Evolutionary conservation across 2,888 invertebrate species (phyloP), one percentile per base, ranked within the genome.

Genomic region (Muschampia plurimacula): DNA sequence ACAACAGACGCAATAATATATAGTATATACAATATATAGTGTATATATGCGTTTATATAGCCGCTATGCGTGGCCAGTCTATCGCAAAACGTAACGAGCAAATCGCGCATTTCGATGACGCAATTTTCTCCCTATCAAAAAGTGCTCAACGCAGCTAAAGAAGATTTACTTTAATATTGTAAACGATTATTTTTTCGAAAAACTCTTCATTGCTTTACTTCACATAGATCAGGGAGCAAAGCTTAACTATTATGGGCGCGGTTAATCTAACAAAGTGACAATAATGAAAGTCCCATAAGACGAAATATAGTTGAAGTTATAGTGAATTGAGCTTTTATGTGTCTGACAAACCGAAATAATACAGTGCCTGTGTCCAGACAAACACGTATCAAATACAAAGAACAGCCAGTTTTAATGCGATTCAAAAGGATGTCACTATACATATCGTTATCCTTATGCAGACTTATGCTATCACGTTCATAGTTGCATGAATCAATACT

Each of bases 381-480:
- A 15, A 44, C 69, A 69, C 55, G 70, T 66, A 66, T 59, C 32
- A 15, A 63, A 39, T 9, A 15, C 49, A 39, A 60, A 22, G 22
- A 44, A 46, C 59, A 28, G 22, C 49, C 68, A 64, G 64, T 70
- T 59, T 12, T 55, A 70, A 60, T 66, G 66, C 49, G 65, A 71
- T 66, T 71, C 71, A 60, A 67, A 66, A 71, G 65, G 41, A 60
- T 60, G 49, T 46, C 70, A 36, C 57, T 67, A 32, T 22, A 44
- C 5, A 15, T 4, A 44, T 65, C 49, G 12, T 60, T 46, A 60
- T 59, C 68, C 46, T 68, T 60, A 60, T 68, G 41, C 10, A 12
- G 44, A 32, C 59, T 67, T 59, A 59, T 59, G 41, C 9, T 10
- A 68, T 68, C 67, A 68, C 67, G 67, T 68, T 68, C 44, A 60